A percentile compares a stretch with the other conserved stretches of the same genome.
phyloP scores from a whole-genome alignment of 2,888 invertebrate genomes.

The Heliconius sara region DNA sequence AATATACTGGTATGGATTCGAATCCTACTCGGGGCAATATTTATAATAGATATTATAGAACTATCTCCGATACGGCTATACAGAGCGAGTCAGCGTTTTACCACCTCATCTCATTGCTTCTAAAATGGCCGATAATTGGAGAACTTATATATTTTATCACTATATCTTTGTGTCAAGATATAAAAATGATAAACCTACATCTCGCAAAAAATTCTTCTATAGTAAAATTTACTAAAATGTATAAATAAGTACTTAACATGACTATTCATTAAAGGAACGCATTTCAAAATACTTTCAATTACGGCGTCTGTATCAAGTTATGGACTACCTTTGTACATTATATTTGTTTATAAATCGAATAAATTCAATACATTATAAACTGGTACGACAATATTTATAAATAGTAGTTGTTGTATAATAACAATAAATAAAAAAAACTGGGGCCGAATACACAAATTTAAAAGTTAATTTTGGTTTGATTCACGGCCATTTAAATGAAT shows the following conservation, averaged over 20 bases:
- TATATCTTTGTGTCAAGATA: not conserved
- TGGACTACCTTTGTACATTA: conserved; percentile 26
- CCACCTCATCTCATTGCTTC: not conserved
- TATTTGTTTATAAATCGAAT: conserved; percentile 7
- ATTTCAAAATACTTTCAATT: conserved; percentile 37
- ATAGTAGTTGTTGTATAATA: conserved; percentile 6
- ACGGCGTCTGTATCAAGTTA: conserved; percentile 24
- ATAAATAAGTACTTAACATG: conserved; percentile 46
- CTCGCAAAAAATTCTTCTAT: conserved; percentile 21
- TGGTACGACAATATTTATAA: conserved; percentile 38
- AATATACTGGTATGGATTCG: not conserved
- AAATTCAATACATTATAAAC: conserved; percentile 37
- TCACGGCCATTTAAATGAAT: conserved; percentile 33
- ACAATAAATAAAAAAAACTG: conserved; percentile 23
- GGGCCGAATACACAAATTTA: conserved; percentile 25
- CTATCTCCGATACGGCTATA: not conserved
- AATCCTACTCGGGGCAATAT: not conserved
- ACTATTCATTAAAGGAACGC: conserved; percentile 41
- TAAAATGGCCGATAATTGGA: not conserved
- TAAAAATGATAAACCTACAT: not conserved
- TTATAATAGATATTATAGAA: not conserved
- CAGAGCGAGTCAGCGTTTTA: not conserved
- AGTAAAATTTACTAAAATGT: conserved; percentile 37
- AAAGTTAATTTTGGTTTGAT: conserved; percentile 36
- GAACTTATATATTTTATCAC: not conserved